These are phyloP conservation scores for Pelagia noctiluca DNA, from an alignment of 30 jellyfish, hydroid and myxozoan genomes.

Conservation along the genomic window DNA sequence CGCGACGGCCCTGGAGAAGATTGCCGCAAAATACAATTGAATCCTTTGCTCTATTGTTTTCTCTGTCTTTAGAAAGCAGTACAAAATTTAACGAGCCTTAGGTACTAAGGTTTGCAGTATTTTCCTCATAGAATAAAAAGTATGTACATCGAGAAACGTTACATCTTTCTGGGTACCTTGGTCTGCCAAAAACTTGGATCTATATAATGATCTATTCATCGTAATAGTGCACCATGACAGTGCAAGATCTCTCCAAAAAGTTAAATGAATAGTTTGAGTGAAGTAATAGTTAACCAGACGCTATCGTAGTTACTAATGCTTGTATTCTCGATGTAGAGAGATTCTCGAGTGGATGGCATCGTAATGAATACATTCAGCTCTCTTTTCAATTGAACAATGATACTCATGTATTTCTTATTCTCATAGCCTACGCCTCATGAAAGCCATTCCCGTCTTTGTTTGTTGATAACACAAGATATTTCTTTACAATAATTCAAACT, in stretches of 20 bases:
- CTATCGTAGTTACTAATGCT: background rate
- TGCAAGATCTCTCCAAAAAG: background rate
- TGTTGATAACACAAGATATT: background rate
- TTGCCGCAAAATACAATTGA: conserved; percentile 3
- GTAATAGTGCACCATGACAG: background rate
- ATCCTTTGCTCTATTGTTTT: background rate
- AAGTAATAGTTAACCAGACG: conserved; percentile 3
- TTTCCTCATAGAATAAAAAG: background rate
- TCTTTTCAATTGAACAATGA: background rate
- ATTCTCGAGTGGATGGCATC: background rate
- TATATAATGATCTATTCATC: background rate
- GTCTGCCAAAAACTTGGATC: background rate
- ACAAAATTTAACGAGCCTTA: background rate
- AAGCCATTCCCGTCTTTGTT: background rate
- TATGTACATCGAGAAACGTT: background rate
- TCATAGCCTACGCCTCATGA: background rate
- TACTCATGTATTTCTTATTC: background rate
- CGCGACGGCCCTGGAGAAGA: too few relatives aligned
- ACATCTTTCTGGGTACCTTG: background rate
- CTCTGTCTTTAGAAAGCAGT: background rate
- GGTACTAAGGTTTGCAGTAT: background rate
- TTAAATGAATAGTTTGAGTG: background rate
- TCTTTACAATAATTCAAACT: background rate
- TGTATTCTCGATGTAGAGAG: conserved; percentile 5
- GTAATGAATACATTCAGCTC: background rate